phyloP scores from a whole-genome alignment of 2,113 vertebrate genomes.

The Ivindomyrus marchei region DNA sequence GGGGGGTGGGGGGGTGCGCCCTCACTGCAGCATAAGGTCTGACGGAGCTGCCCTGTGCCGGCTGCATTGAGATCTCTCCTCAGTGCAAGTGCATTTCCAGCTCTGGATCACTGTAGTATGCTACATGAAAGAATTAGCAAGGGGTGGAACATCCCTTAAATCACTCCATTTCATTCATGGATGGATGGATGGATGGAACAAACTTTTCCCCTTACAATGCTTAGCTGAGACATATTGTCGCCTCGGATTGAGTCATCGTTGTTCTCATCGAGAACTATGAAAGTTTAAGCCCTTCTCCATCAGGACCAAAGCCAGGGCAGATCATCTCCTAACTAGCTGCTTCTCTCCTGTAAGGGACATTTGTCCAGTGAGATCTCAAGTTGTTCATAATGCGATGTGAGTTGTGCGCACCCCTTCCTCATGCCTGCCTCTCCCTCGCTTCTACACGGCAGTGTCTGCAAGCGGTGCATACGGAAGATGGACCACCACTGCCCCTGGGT shows the following conservation, averaged over 20 bases:
- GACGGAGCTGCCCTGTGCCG: not conserved
- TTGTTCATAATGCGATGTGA: not conserved
- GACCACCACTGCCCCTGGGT: slow-evolving; percentile 99
- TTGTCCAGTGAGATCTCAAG: not conserved
- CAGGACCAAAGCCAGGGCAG: not conserved
- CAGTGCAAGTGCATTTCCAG: not conserved
- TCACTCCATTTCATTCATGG: not conserved
- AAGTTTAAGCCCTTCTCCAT: not conserved
- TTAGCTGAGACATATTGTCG: not conserved
- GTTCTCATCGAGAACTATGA: not conserved
- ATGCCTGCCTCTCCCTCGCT: not conserved
- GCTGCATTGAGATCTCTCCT: not conserved
- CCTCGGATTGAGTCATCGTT: not conserved
- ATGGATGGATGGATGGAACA: not conserved
- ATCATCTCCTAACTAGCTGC: not conserved
- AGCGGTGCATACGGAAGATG: slow-evolving; percentile 97
- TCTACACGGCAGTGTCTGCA: slow-evolving; percentile 75
- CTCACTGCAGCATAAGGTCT: not conserved
- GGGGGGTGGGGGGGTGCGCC: not conserved
- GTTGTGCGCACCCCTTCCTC: not conserved
- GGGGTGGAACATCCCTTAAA: not conserved
- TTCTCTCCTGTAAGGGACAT: not conserved
- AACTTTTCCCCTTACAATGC: not conserved
- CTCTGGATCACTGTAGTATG: not conserved
- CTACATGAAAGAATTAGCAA: not conserved